A percentile compares a stretch with the other conserved stretches of the same genome.
phyloP scores from a whole-genome alignment of 2,888 invertebrate species.

The Scaptomyza cyrtandrae region DNA sequence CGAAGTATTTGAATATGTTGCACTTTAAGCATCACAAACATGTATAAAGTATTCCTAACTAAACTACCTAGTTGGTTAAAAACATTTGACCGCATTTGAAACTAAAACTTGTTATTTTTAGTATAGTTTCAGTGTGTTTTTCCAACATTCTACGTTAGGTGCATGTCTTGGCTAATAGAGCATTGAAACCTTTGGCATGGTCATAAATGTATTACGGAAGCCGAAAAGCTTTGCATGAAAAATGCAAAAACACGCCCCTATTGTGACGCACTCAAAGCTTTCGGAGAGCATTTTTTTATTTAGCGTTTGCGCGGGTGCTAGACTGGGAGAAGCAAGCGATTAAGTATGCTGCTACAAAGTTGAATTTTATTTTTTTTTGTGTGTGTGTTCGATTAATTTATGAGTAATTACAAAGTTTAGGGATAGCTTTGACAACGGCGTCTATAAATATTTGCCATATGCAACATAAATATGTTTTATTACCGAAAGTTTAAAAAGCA shows the following conservation, averaged over 20 bases:
- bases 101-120: neutral
- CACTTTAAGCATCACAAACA: neutral
- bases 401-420: slow-evolving; percentile 17
- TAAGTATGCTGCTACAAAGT: neutral
- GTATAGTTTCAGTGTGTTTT: neutral
- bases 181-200: slow-evolving; percentile 2
- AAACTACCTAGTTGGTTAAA: neutral
- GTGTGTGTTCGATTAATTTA: slow-evolving; percentile 24
- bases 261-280: slow-evolving; percentile 36
- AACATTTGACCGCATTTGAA: neutral
- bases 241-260: slow-evolving; percentile 16
- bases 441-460: neutral
- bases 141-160: slow-evolving; percentile 22
- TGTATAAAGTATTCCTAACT: neutral
- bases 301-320: slow-evolving; percentile 27
- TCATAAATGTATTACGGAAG: slow-evolving; percentile 25
- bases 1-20: neutral
- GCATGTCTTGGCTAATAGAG: slow-evolving; percentile 48
- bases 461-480: too few species aligned
- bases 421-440: neutral
- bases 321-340: slow-evolving; percentile 2
- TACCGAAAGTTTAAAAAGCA: neutral
- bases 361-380: neutral
- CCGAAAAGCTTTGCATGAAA: slow-evolving; percentile 37
- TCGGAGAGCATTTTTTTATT: neutral